Percentiles rank a stretch among this genome's conserved stretches.
phyloP scores from a whole-genome alignment of 2,113 vertebrate species.

The Microcebus ravelobensis region DNA sequence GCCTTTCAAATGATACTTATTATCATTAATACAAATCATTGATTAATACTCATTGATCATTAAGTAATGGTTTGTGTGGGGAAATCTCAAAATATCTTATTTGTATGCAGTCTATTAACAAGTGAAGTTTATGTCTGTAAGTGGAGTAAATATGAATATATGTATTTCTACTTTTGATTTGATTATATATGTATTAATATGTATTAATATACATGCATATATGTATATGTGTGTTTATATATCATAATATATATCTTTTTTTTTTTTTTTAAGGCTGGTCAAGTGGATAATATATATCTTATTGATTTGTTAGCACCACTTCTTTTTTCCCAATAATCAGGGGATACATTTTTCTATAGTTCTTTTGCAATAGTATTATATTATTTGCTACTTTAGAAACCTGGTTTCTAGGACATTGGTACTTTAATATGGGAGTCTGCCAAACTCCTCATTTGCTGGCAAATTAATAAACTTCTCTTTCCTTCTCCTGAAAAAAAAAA shows the following conservation, averaged over 20 bases:
- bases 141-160: neutral
- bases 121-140: neutral
- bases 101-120: neutral
- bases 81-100: neutral
- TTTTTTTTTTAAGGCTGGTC: no score
- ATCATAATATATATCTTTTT: neutral
- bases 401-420: no score
- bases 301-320: neutral
- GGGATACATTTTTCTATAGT: neutral
- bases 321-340: neutral
- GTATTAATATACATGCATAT: no score
- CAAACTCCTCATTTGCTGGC: no score
- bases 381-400: neutral
- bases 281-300: neutral
- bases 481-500: no score
- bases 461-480: no score
- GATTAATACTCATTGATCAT: neutral
- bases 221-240: neutral
- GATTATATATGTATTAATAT: neutral
- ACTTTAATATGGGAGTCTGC: no score
- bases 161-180: conserved; percentile 3
- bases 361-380: neutral
- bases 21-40: neutral
- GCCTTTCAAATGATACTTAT: neutral
- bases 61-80: neutral